These are phyloP conservation scores for Zapornia atra DNA, from an alignment of 2,113 vertebrate genomes.

Conservation along the genomic window DNA sequence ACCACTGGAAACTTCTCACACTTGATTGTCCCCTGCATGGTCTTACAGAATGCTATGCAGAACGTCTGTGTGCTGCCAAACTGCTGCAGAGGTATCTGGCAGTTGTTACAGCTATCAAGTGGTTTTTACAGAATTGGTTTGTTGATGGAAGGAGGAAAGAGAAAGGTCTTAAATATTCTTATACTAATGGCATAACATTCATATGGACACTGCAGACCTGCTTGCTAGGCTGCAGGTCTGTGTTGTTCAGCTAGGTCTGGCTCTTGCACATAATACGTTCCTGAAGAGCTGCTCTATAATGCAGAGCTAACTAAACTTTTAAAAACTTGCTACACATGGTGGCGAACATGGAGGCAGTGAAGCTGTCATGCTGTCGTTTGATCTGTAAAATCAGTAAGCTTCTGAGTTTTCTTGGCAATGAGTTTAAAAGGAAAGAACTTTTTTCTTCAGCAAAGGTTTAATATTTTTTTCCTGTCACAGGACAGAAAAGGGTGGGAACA, in stretches of 20 bases:
- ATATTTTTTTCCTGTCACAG: not conserved
- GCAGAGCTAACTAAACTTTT: not conserved
- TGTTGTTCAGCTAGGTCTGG: not conserved
- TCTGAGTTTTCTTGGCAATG: not conserved
- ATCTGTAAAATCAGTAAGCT: not conserved
- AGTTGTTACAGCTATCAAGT: not conserved
- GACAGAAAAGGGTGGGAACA: not conserved
- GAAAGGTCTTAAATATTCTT: not conserved
- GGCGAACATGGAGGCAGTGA: not conserved
- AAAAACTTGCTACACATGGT: not conserved
- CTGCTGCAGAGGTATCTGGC: not conserved
- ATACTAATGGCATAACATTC: not conserved
- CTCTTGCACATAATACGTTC: not conserved
- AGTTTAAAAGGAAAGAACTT: not conserved
- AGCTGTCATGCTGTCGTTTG: not conserved
- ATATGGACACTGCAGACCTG: not conserved
- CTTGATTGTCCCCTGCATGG: accelerated
- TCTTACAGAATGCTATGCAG: not conserved
- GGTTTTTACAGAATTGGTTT: not conserved
- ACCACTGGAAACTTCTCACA: not conserved
- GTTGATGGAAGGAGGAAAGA: not conserved
- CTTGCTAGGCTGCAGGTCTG: not conserved
- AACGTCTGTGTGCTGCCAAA: not conserved
- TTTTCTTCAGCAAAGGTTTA: not conserved
- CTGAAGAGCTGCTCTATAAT: not conserved